A percentile compares a stretch with the other conserved stretches of the same genome.
Evolutionary conservation across 2,113 vertebrate species (phyloP).

Genomic region (Pagrus major): DNA sequence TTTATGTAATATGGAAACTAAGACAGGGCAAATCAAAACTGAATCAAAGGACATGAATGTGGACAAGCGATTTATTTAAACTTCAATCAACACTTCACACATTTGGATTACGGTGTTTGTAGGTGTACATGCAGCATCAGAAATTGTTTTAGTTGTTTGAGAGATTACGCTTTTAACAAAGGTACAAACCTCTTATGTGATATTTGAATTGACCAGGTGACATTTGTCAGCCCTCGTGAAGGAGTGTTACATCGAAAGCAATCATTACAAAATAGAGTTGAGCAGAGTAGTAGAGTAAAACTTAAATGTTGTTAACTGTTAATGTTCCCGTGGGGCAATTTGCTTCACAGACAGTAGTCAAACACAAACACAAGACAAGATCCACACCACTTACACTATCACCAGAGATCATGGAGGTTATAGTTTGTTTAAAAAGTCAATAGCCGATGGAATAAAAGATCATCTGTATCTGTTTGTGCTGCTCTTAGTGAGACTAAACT

Average conservation of each 20-base stretch:
- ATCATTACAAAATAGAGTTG: too few relatives aligned
- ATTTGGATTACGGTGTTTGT: background rate
- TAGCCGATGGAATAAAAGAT: conserved; percentile 3
- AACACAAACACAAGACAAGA: background rate
- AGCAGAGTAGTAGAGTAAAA: too few relatives aligned
- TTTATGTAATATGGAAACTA: conserved; percentile 42
- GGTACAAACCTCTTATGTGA: background rate
- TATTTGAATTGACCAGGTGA: background rate
- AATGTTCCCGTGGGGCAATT: too few relatives aligned
- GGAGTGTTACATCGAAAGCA: background rate
- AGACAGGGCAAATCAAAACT: background rate
- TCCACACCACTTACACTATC: background rate
- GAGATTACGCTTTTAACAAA: background rate
- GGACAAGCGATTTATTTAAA: background rate
- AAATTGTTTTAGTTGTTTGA: background rate
- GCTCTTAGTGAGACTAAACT: background rate
- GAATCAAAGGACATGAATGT: background rate
- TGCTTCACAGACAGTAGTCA: too few relatives aligned
- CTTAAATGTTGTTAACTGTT: too few relatives aligned
- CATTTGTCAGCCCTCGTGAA: background rate
- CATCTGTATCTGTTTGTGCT: background rate
- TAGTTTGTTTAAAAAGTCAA: background rate
- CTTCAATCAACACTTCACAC: background rate
- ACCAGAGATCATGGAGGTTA: too few relatives aligned
- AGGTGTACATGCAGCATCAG: background rate